These are phyloP conservation scores for Ichneumon xanthorius DNA, from an alignment of 2,888 invertebrate genomes.

Conservation along the genomic window DNA sequence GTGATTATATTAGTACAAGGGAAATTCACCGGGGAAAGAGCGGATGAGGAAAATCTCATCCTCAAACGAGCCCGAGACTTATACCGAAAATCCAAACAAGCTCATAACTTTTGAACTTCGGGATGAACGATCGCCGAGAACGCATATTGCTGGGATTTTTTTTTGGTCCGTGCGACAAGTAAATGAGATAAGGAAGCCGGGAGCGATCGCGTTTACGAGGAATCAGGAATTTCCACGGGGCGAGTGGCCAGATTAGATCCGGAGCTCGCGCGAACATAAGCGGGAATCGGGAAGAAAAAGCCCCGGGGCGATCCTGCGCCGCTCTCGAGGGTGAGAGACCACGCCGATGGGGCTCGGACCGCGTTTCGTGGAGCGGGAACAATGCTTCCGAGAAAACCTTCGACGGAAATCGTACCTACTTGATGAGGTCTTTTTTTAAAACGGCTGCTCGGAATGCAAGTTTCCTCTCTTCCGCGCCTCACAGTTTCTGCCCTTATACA, in stretches of 20 bases:
- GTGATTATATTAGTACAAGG: constrained; percentile 48
- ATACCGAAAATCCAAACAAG: background rate
- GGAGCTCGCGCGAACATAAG: constrained; percentile 16
- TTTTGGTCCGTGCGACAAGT: background rate
- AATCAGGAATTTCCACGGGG: constrained; percentile 43
- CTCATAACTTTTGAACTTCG: background rate
- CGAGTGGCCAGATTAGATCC: constrained; percentile 65
- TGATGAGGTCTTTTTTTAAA: constrained; percentile 79
- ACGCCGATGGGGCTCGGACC: background rate
- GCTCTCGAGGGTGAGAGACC: constrained; percentile 35
- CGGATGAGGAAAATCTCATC: constrained; percentile 13
- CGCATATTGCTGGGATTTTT: background rate
- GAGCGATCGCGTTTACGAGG: constrained; percentile 41
- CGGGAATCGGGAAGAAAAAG: constrained; percentile 22
- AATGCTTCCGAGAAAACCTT: background rate
- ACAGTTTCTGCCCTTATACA: constrained; percentile 70
- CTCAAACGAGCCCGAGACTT: background rate
- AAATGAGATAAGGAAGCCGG: background rate
- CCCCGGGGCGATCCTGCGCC: constrained; percentile 5
- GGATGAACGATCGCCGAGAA: background rate
- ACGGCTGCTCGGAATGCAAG: no score
- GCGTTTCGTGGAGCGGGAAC: background rate
- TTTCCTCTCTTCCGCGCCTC: constrained; percentile 61
- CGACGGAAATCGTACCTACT: constrained; percentile 79
- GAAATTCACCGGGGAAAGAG: constrained; percentile 39